A percentile compares a stretch with the other conserved stretches of the same genome.
These are phyloP conservation scores for Cyprinella venusta DNA, from an alignment of 2,797 vertebrate species.

Conservation along the genomic window DNA sequence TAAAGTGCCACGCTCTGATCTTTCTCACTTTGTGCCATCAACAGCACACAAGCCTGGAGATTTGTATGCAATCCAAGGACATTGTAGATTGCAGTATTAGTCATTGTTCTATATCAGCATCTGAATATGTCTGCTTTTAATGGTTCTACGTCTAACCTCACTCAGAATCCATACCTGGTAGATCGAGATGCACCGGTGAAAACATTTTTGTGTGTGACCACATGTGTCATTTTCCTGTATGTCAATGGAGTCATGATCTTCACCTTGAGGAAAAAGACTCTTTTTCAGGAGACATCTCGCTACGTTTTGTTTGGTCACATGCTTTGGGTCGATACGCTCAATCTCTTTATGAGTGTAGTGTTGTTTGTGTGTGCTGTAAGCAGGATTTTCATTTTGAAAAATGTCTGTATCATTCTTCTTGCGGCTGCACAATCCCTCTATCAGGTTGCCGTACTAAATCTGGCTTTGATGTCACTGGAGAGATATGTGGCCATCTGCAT, in stretches of 20 bases:
- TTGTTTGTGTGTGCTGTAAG: slow-evolving; percentile 62
- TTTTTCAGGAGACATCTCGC: slow-evolving; percentile 64
- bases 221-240: slow-evolving; percentile 37
- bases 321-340: slow-evolving; percentile 54
- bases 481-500: slow-evolving; percentile 37
- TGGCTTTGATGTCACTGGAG: slow-evolving; percentile 42
- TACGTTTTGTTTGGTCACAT: slow-evolving; percentile 74
- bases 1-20: background rate
- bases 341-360: slow-evolving; percentile 45
- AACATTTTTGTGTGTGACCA: slow-evolving; percentile 9
- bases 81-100: background rate
- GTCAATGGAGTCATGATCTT: slow-evolving; percentile 69
- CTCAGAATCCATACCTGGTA: background rate
- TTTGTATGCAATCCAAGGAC: background rate
- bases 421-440: slow-evolving; percentile 33
- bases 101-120: background rate
- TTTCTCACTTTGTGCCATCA: background rate
- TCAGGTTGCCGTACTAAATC: slow-evolving; percentile 64
- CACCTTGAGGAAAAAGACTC: slow-evolving; percentile 62
- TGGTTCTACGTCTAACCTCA: slow-evolving; percentile 6
- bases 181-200: slow-evolving; percentile 21
- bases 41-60: background rate
- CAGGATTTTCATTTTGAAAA: slow-evolving; percentile 29
- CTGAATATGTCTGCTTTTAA: slow-evolving; percentile 25
- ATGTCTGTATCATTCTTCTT: slow-evolving; percentile 53